Evolutionary conservation across 1,140 invertebrate genomes (phyloP).

Genomic region (Drosophila carrolli): DNA sequence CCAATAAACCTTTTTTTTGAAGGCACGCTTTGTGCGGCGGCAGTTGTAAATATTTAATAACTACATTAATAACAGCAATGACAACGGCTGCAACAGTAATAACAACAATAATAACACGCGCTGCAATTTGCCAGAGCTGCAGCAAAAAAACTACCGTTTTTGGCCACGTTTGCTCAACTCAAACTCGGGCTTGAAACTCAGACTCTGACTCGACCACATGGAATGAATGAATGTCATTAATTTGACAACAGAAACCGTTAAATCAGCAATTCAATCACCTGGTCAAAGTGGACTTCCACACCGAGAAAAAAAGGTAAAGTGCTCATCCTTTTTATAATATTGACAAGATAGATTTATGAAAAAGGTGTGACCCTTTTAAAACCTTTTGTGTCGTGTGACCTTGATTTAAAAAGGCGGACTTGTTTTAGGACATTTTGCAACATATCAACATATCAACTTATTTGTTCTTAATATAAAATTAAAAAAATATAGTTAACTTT

Average conservation of each 20-base stretch:
- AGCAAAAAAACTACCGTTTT: conserved; percentile 81
- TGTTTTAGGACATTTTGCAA: not conserved
- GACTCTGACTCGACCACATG: conserved; percentile 53
- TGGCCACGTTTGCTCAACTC: conserved; percentile 45
- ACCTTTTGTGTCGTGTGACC: not conserved
- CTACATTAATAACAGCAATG: conserved; percentile 77
- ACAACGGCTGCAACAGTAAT: conserved; percentile 46
- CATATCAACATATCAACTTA: too few relatives aligned
- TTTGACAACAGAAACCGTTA: conserved; percentile 84
- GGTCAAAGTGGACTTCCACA: conserved; percentile 26
- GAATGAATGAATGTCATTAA: conserved; percentile 84
- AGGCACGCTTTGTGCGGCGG: conserved; percentile 66
- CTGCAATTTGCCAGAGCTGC: conserved; percentile 72
- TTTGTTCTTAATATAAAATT: too few relatives aligned
- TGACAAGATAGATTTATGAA: too few relatives aligned
- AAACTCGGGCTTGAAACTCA: conserved; percentile 18
- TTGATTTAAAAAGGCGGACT: not conserved
- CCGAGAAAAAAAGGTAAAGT: conserved; percentile 1
- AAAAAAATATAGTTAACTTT: too few relatives aligned
- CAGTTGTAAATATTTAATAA: conserved; percentile 82
- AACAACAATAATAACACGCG: conserved; percentile 71
- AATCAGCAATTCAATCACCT: conserved; percentile 82
- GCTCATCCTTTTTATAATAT: not conserved
- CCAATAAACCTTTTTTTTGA: conserved; percentile 13
- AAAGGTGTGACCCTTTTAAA: not conserved